Base-by-base conservation (phyloP, 2,888 invertebrate species). In the Chelonus formosanus region DNA sequence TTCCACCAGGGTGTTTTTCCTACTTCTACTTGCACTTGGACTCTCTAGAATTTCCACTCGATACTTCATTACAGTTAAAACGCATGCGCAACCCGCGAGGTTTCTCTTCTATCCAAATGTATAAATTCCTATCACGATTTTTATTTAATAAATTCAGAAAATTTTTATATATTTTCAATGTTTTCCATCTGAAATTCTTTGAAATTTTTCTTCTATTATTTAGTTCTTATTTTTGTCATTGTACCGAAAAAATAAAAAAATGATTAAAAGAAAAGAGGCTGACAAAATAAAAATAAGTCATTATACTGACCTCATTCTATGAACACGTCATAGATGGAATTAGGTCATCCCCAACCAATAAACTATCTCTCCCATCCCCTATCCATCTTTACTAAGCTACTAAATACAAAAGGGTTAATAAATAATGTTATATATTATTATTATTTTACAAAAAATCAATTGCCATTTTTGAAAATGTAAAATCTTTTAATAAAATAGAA, bases 41-140 rank as follows among this genome's bases (percentile, higher is more conserved):
- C 60, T 50, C 43, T 57, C 10, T 60, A 73, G 73, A 73, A 43
- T 56, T 61, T 70, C 71, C 73, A 67, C 70, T 70, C 63, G 7
- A 10, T 47, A 43, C 1, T 32, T 52, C 45, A 35, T 50, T 61
- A 65, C 63, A 63, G 66, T 7, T 59, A 40, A 47, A 36, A 60
- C 72, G 72, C 69, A 69, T 34, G 68, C 70, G 72, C 70, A 20
- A 4, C 50, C 61, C 63, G 64, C 62, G 62, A 64, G 60, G 55
- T 65, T 63, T 54, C 63, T 57, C 45, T 52, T 52, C 3, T 47
- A 32, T 50, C 20, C 20, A 3, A 5, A 50, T 32, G 34, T n/a
- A 36, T 50, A 40, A 57, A 34, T 48, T 7, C 20, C 2, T 20
- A 2, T 20, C 20, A 20, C 20, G 20, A 20, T 20, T 20, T 20